Conservation (phyloP, 2,888 invertebrate genomes). For the Colletes collaris region DNA sequence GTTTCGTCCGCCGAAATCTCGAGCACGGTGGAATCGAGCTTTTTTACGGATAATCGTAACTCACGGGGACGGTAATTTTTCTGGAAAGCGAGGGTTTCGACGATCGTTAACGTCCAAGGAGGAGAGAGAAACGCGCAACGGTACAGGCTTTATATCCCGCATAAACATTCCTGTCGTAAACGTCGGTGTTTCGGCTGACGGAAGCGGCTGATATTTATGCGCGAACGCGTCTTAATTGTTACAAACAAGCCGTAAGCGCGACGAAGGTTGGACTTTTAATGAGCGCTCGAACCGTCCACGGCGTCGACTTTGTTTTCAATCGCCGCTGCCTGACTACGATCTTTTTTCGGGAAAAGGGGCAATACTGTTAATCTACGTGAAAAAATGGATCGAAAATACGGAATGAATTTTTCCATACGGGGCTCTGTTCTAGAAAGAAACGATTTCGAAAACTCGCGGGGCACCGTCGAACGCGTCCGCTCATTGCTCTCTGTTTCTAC, state of each 20-base stretch:
- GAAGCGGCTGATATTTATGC: slow-evolving; percentile 50
- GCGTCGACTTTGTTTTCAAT: neutral
- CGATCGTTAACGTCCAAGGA: neutral
- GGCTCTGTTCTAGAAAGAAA: too few species aligned
- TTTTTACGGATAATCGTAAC: slow-evolving; percentile 48
- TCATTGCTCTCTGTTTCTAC: too few species aligned
- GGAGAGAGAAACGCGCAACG: slow-evolving; percentile 42
- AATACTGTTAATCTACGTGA: too few species aligned
- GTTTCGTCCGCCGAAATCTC: too few species aligned
- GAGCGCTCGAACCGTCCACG: slow-evolving; percentile 1
- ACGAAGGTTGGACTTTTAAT: slow-evolving; percentile 16
- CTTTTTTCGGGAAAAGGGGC: too few species aligned
- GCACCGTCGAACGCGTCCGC: too few species aligned
- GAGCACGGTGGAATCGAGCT: neutral
- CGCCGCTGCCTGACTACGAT: too few species aligned
- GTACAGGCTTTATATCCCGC: slow-evolving; percentile 56
- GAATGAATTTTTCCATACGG: too few species aligned
- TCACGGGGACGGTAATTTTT: slow-evolving; percentile 34
- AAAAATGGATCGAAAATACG: too few species aligned
- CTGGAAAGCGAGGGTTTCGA: slow-evolving; percentile 6
- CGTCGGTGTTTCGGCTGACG: slow-evolving; percentile 53
- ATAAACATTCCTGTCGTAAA: slow-evolving; percentile 59
- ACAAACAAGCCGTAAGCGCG: slow-evolving; percentile 22
- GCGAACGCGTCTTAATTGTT: slow-evolving; percentile 50
- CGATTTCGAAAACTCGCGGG: too few species aligned